phyloP scores from a whole-genome alignment of 2,113 vertebrate genomes.

The Etia nguti region DNA sequence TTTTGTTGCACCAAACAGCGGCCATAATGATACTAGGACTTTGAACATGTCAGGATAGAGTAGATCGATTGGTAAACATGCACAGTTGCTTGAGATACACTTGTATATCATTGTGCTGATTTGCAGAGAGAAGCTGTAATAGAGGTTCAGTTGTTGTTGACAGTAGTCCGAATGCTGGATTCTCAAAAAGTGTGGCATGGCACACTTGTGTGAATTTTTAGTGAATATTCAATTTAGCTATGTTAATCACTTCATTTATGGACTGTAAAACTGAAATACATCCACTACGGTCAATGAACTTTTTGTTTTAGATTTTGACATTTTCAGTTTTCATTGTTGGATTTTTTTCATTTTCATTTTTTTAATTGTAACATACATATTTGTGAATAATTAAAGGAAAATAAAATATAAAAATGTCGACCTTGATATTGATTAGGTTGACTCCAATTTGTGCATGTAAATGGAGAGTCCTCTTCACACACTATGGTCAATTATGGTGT shows the following conservation, averaged over 20 bases:
- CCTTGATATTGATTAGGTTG: too few relatives aligned
- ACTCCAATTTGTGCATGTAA: too few relatives aligned
- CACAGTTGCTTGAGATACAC: constrained; percentile 38
- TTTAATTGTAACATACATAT: not conserved
- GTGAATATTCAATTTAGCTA: not conserved
- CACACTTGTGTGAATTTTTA: not conserved
- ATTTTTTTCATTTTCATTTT: not conserved
- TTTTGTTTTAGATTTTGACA: not conserved
- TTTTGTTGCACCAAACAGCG: constrained; percentile 52
- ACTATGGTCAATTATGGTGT: too few relatives aligned
- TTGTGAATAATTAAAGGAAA: not conserved
- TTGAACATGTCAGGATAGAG: constrained; percentile 23
- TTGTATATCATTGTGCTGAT: constrained; percentile 54
- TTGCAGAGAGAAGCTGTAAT: not conserved
- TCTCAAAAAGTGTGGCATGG: not conserved
- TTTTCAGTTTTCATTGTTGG: not conserved
- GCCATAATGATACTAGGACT: constrained; percentile 38
- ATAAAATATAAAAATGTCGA: not conserved
- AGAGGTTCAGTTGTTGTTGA: not conserved
- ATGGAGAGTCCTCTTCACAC: too few relatives aligned
- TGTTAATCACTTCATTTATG: not conserved
- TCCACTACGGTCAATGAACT: not conserved
- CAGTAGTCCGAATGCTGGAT: not conserved
- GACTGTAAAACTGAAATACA: not conserved
- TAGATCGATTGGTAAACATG: constrained; percentile 47